These are phyloP conservation scores for Himalopsyche anomala DNA, from an alignment of 2,888 invertebrate genomes.

Conservation along the genomic window DNA sequence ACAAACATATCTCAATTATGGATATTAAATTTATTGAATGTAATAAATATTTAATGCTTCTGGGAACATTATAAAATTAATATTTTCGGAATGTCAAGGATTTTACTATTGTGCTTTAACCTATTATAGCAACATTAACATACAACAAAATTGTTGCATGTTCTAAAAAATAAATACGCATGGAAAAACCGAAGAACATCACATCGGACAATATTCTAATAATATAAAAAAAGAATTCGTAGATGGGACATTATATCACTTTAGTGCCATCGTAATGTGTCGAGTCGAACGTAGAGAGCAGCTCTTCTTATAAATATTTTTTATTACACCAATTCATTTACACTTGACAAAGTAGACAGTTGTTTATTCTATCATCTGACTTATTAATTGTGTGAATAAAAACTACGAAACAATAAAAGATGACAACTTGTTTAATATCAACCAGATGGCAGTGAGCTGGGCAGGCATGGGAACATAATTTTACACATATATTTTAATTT, in stretches of 20 bases:
- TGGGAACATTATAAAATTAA: too few species aligned
- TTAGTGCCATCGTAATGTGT: neutral
- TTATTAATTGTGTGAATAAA: conserved; percentile 26
- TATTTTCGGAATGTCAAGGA: too few species aligned
- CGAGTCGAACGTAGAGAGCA: neutral
- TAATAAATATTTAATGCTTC: too few species aligned
- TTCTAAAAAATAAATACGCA: too few species aligned
- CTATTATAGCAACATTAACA: too few species aligned
- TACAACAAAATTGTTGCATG: too few species aligned
- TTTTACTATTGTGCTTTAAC: too few species aligned
- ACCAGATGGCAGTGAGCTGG: conserved; percentile 26
- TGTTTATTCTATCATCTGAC: conserved; percentile 34
- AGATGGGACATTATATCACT: neutral
- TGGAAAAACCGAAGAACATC: too few species aligned
- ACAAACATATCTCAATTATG: too few species aligned
- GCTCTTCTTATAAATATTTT: conserved; percentile 8
- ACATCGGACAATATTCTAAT: too few species aligned
- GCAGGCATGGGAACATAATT: conserved; percentile 2
- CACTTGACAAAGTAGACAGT: conserved; percentile 34
- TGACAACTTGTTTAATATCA: neutral
- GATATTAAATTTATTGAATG: too few species aligned
- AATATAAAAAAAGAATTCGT: too few species aligned
- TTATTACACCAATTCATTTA: conserved; percentile 11
- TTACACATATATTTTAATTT: neutral
- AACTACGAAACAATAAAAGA: neutral